Base-by-base conservation (phyloP, 2,888 invertebrate species). In the Chironomus tentans region DNA sequence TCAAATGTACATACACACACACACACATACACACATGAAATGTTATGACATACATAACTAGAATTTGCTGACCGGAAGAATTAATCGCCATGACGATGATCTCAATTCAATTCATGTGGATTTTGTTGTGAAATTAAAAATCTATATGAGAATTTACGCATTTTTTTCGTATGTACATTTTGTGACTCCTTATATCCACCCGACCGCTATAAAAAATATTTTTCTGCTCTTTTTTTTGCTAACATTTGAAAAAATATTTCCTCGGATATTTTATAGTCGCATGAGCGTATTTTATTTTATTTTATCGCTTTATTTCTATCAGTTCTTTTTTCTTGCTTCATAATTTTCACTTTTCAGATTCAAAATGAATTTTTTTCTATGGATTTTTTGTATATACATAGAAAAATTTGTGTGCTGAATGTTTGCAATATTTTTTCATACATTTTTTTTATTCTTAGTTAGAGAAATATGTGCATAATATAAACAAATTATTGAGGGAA, bases 31-130 rank as follows among this genome's bases (percentile, higher is more conserved):
- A 50, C 50, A 50, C 5, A 56, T 15, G 56, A 56, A 38, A 38
- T 56, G 56, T 56, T 56, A 56, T 56, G 56, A 56, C 56, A 56
- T 15, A 56, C 65, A 65, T 65, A 65, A 65, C 24, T 65, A 24
- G 21, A 65, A 65, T 13, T 65, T 24, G 65, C 65, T 65, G 65
- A 65, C 65, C 65, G 65, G 65, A 65, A 65, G 38, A 24, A 13
- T 65, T 24, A 65, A 65, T 65, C 65, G 65, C 24, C 18, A 65
- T 65, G 65, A 65, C 65, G 65, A 65, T 65, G 56, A 56, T 56
- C 56, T 56, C 56, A 7, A 56, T 56, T 56, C 56, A 56, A 56
- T 56, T 56, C 56, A 56, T 56, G 56, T 56, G 56, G 18, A 56
- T 18, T 56, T 56, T 56, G 56, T 56, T 56, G 56, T 56, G 56